These are phyloP conservation scores for Aphis gossypii DNA, from an alignment of 1,140 invertebrate genomes.

Conservation along the genomic window DNA sequence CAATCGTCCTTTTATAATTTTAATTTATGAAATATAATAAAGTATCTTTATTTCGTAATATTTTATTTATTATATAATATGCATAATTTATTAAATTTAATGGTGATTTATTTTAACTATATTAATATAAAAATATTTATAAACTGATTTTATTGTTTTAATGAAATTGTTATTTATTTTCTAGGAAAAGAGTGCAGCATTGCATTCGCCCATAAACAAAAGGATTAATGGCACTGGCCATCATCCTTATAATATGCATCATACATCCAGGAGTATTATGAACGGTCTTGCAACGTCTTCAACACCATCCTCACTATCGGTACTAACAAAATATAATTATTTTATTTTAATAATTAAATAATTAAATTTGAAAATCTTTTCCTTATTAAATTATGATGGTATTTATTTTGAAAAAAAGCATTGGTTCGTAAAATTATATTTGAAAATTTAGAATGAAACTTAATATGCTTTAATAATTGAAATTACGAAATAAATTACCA, in stretches of 20 bases:
- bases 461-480: background rate
- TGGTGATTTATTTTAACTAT: background rate
- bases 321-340: background rate
- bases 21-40: background rate
- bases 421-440: slow-evolving; percentile 33
- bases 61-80: background rate
- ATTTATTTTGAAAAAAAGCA: background rate
- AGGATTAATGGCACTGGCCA: slow-evolving; percentile 13
- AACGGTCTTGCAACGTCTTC: slow-evolving; percentile 26
- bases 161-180: background rate
- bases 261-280: slow-evolving; percentile 37
- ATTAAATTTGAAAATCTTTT: background rate
- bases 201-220: slow-evolving; percentile 38
- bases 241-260: slow-evolving; percentile 38
- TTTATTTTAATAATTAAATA: background rate
- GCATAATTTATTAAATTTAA: background rate
- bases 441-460: slow-evolving; percentile 16
- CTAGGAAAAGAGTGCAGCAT: slow-evolving; percentile 41
- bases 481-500: background rate
- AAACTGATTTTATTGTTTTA: background rate
- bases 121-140: background rate
- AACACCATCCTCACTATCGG: background rate
- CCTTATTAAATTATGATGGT: background rate
- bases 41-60: background rate
- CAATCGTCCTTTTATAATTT: background rate